Base-by-base conservation (phyloP, 2,888 invertebrate genomes). In the Keiferia lycopersicella region DNA sequence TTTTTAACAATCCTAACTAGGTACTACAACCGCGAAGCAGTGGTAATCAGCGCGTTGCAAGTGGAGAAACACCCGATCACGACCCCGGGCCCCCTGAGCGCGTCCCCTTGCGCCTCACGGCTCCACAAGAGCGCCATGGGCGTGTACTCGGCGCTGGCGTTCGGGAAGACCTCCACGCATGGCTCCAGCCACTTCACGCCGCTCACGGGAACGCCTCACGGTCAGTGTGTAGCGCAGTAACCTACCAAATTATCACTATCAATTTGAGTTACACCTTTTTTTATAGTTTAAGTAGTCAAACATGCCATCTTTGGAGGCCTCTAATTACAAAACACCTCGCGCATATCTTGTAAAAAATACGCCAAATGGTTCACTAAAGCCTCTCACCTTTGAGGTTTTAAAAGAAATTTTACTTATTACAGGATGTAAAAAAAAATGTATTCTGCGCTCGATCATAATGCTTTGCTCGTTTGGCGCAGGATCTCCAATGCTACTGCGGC, bases 51-150 rank as follows among this genome's bases (percentile, higher is more conserved):
- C 84, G 97, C 98, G 63, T 93, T 98, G 67, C 97, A 98, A 93
- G 97, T 98, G 73, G 98, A 98, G 86, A 98, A 97, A 86, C 95
- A 97, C 91, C 97, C 97, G 62, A 95, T 97, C 69, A 96, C 96
- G 51, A 96, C 96, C 66, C 96, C 96, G n/a, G 97, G 97, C 56
- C 97, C 97, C 0, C 94, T 94, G 70, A 93, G 95, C 18, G 95
- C 95, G 78, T 95, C 95, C 0, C 95, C 95, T 3, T 93, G 94
- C 12, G 84, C 88, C 3, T 87, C 92, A 10, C 87, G 94, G 66
- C 83, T 94, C 76, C 92, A 93, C 79, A 92, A 93, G 77, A 87
- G 93, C 71, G 83, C 86, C 0, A 67, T 84, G 3, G 87, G 87
- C 0, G 82, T 87, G 0, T 92, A 92, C 73, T 93, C 93, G 1